A percentile compares a stretch with the other conserved stretches of the same genome.
phyloP scores from a whole-genome alignment of 2,113 vertebrate genomes.

The Oenanthe oenanthe region DNA sequence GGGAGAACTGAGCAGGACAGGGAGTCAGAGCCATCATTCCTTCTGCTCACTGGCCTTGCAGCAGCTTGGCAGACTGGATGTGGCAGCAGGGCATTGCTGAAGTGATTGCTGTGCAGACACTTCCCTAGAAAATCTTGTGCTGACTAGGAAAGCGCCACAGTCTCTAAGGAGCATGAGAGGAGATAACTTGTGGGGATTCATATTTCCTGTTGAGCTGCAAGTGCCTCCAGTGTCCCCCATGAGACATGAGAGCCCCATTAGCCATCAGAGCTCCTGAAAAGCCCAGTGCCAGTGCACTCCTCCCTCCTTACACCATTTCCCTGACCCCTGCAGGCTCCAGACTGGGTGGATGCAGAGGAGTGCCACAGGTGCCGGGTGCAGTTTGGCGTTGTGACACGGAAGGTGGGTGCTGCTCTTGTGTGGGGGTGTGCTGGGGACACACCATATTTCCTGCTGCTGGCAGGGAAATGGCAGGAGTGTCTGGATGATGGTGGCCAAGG shows the following conservation, averaged over 20 bases:
- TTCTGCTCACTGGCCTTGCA: neutral
- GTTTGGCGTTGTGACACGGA: constrained; percentile 95
- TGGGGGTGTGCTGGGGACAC: neutral
- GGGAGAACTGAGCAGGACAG: neutral
- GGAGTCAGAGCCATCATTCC: neutral
- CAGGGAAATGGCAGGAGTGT: neutral
- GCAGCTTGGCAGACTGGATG: neutral
- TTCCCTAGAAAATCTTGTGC: neutral
- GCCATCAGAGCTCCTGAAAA: neutral
- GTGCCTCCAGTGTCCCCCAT: neutral
- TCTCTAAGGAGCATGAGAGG: neutral
- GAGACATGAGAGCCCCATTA: neutral
- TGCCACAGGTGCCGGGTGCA: constrained; percentile 97
- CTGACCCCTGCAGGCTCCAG: constrained; percentile 83
- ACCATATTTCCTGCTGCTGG: rapidly evolving
- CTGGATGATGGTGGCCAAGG: neutral
- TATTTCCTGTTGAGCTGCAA: neutral
- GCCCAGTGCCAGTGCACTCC: rapidly evolving
- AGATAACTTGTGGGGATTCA: neutral
- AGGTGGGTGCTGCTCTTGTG: constrained; percentile 77
- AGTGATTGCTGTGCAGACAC: neutral
- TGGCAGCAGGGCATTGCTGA: neutral
- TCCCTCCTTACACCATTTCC: neutral
- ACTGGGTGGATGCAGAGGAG: constrained; percentile 98
- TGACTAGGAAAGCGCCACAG: neutral